Evolutionary conservation across 2,113 vertebrate genomes (phyloP).

Genomic region (Tyto alba): DNA sequence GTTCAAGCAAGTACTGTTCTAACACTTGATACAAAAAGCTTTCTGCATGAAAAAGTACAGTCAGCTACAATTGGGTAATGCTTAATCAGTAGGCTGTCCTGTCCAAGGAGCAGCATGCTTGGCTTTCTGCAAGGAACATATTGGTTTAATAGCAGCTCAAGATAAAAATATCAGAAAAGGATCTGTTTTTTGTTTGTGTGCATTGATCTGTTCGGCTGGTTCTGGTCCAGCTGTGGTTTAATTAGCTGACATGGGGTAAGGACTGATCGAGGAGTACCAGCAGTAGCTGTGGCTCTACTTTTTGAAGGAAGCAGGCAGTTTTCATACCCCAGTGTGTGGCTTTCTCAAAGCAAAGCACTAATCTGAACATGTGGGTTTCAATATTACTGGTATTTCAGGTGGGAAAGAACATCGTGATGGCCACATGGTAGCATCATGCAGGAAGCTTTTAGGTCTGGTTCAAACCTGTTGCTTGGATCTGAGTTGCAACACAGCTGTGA

Average conservation of each 20-base stretch:
- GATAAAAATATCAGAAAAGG: too few species aligned
- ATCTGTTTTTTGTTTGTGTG: neutral
- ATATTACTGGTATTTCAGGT: neutral
- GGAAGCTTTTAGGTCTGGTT: neutral
- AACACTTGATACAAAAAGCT: neutral
- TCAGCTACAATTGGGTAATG: neutral
- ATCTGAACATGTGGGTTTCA: neutral
- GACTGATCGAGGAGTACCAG: neutral
- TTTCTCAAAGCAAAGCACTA: neutral
- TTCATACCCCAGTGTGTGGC: neutral
- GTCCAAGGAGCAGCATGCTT: neutral
- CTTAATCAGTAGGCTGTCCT: neutral
- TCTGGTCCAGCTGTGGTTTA: neutral
- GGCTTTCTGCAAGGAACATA: neutral
- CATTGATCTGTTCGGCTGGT: neutral
- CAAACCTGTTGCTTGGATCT: neutral
- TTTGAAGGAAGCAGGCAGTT: neutral
- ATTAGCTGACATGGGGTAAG: accelerated
- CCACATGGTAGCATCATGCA: neutral
- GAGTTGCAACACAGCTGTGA: neutral
- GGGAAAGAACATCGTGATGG: neutral
- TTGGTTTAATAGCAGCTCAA: neutral
- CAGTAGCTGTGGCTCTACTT: neutral
- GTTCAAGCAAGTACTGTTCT: neutral
- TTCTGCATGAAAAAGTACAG: neutral